These are phyloP conservation scores for Masticophis lateralis DNA, from an alignment of 2,797 vertebrate species.

Conservation along the genomic window DNA sequence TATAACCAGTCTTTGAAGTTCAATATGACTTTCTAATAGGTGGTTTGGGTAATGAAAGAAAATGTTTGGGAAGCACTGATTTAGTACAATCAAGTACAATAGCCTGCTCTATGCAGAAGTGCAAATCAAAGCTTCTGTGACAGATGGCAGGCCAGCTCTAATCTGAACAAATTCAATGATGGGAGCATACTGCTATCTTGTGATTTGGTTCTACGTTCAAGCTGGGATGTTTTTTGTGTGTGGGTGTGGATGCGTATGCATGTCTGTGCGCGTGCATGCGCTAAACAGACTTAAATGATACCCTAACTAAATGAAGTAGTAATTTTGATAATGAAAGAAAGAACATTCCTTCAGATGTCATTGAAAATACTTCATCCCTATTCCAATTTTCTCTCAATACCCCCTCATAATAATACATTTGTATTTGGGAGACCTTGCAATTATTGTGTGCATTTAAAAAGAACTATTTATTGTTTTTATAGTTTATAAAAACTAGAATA, in stretches of 20 bases:
- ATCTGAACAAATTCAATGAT: neutral
- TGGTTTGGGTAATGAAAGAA: neutral
- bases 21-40: neutral
- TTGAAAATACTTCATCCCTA: neutral
- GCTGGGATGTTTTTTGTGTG: neutral
- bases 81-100: neutral
- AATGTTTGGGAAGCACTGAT: neutral
- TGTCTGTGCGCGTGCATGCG: fast-evolving
- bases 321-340: neutral
- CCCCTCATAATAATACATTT: neutral
- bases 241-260: too few species aligned
- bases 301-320: neutral
- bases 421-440: neutral
- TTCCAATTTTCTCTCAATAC: neutral
- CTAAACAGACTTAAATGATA: neutral
- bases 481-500: neutral
- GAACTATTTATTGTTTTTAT: constrained; percentile 16
- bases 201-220: neutral
- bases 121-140: neutral
- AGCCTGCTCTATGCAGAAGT: neutral
- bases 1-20: neutral
- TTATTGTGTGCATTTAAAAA: neutral
- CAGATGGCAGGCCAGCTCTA: neutral
- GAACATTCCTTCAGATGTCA: neutral
- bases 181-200: neutral